phyloP scores from a whole-genome alignment of 1,140 invertebrate species.

The Formica exsecta region DNA sequence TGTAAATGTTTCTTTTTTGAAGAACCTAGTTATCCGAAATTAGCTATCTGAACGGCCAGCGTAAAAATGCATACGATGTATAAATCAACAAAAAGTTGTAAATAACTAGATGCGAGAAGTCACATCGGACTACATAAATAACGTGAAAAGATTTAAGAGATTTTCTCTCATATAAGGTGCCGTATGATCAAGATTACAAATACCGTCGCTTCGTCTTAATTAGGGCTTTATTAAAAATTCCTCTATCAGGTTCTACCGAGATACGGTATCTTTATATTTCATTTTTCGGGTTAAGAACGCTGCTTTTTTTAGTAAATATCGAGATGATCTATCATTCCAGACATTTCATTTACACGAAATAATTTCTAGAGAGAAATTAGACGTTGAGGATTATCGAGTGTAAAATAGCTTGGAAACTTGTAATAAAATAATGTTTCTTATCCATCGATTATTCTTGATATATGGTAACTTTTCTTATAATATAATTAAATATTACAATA shows the following conservation, averaged over 20 bases:
- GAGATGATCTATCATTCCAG: not conserved
- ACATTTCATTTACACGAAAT: not conserved
- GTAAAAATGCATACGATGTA: not conserved
- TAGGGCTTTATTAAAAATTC: conserved; percentile 39
- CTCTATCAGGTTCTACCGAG: conserved; percentile 5
- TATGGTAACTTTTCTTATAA: not conserved
- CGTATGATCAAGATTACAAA: conserved; percentile 31
- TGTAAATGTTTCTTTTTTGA: not conserved
- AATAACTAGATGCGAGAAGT: conserved; percentile 1
- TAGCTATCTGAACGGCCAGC: not conserved
- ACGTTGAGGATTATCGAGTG: not conserved
- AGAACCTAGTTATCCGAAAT: not conserved
- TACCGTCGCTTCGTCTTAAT: conserved; percentile 38
- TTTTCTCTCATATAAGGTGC: conserved; percentile 32
- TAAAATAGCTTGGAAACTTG: not conserved
- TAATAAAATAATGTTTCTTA: not conserved
- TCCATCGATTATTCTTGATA: not conserved
- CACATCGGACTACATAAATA: conserved; percentile 23
- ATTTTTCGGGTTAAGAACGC: not conserved
- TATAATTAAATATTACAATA: not conserved
- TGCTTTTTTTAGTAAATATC: not conserved
- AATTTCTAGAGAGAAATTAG: not conserved
- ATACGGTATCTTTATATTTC: conserved; percentile 29
- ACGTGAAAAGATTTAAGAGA: conserved; percentile 47
- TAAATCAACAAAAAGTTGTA: conserved; percentile 23